Conservation (phyloP, 1,140 invertebrate species). For the Drosophila burlai region DNA sequence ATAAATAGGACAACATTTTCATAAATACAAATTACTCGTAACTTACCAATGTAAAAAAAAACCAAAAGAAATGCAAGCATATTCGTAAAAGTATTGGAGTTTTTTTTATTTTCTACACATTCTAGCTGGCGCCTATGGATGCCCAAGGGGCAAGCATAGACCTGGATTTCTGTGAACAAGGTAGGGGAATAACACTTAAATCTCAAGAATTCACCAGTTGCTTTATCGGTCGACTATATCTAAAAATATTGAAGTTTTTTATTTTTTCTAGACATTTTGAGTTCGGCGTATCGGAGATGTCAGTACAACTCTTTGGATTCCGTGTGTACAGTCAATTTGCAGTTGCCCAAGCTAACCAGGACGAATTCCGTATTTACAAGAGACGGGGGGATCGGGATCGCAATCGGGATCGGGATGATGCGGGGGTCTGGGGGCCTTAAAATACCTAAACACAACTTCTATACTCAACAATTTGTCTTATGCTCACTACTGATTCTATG, state of each 20-base stretch:
- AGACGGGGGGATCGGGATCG: conserved; percentile 14
- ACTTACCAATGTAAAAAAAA: background rate
- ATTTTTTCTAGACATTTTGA: conserved; percentile 47
- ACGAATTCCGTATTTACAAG: conserved; percentile 64
- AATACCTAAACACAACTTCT: conserved; percentile 64
- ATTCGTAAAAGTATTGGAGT: conserved; percentile 30
- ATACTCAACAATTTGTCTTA: conserved; percentile 80
- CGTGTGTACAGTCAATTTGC: conserved; percentile 67
- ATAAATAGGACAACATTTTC: too few species aligned
- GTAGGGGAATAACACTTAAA: conserved; percentile 38
- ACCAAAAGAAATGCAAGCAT: background rate
- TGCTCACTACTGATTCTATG: conserved; percentile 52
- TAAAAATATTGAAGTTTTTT: conserved; percentile 30
- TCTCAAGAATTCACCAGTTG: conserved; percentile 31
- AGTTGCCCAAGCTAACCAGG: conserved; percentile 20
- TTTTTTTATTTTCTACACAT: conserved; percentile 33
- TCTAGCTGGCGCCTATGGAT: conserved; percentile 12
- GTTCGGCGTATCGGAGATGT: conserved; percentile 17
- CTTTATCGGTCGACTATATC: conserved; percentile 12
- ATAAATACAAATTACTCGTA: too few species aligned
- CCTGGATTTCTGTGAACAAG: conserved; percentile 25
- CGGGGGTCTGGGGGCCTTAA: conserved; percentile 45
- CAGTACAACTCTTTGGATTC: conserved; percentile 51
- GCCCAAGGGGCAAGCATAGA: conserved; percentile 9
- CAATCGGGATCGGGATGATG: conserved; percentile 16